phyloP scores from a whole-genome alignment of 2,113 vertebrate genomes.

The Hypanus sabinus region DNA sequence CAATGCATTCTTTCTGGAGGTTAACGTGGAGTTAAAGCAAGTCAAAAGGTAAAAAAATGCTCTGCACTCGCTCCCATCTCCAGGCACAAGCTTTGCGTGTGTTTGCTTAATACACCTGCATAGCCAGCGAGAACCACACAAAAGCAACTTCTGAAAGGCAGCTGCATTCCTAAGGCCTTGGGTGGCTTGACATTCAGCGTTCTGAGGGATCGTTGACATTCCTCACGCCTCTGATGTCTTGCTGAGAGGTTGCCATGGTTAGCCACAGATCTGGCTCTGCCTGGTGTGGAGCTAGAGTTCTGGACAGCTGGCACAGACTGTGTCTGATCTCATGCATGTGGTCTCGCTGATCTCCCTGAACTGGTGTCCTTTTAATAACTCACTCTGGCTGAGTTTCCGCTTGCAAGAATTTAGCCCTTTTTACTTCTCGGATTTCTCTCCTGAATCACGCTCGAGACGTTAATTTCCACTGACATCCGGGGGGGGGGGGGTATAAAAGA shows the following conservation, averaged over 20 bases:
- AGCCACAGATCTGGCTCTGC: constrained; percentile 2
- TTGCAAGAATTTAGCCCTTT: background rate
- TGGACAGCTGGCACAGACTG: background rate
- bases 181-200: background rate
- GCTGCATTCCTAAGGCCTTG: constrained; percentile 7
- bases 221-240: constrained; percentile 26
- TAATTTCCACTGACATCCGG: background rate
- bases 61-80: constrained; percentile 15
- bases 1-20: background rate
- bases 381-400: background rate
- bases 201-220: constrained; percentile 35
- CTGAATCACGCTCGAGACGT: background rate
- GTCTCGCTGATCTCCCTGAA: background rate
- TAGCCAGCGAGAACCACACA: constrained; percentile 3
- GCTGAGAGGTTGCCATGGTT: constrained; percentile 25
- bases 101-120: constrained; percentile 27
- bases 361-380: background rate
- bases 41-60: constrained; percentile 16
- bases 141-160: constrained; percentile 19
- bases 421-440: background rate
- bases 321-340: background rate
- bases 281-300: background rate
- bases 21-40: constrained; percentile 6
- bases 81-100: constrained; percentile 6
- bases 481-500: background rate